Evolutionary conservation across 2,797 vertebrate species (phyloP).

Genomic region (Oreochromis grahami): DNA sequence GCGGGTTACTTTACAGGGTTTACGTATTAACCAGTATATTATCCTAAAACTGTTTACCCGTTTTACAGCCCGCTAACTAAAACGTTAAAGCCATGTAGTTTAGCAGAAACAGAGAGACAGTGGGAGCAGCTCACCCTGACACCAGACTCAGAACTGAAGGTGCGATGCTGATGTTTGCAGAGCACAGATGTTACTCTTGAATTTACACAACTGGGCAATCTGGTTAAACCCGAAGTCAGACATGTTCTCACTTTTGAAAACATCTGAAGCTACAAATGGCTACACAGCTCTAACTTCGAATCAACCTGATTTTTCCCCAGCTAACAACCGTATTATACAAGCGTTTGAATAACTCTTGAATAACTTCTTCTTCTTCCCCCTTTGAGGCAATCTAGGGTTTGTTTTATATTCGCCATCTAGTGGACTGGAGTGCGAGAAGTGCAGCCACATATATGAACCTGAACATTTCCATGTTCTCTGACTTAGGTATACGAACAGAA

Average conservation of each 20-base stretch:
- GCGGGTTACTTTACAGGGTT: neutral
- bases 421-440: neutral
- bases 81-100: neutral
- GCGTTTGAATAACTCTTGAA: neutral
- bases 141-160: neutral
- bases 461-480: neutral
- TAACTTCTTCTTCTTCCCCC: neutral
- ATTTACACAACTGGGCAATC: neutral
- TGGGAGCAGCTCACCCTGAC: slow-evolving; percentile 27
- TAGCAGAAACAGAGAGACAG: neutral
- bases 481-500: neutral
- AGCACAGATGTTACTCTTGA: neutral
- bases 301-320: neutral
- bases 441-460: no score
- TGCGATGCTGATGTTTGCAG: slow-evolving; percentile 9
- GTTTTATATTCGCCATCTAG: neutral
- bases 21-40: neutral
- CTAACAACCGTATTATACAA: slow-evolving; percentile 1
- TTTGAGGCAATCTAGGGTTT: neutral
- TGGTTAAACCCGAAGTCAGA: neutral
- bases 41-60: neutral
- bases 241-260: neutral
- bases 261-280: neutral
- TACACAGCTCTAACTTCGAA: no score
- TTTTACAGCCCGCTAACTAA: neutral